These are phyloP conservation scores for Tetranychus cinnabarinus DNA, from an alignment of 1,140 invertebrate species.

Conservation along the genomic window DNA sequence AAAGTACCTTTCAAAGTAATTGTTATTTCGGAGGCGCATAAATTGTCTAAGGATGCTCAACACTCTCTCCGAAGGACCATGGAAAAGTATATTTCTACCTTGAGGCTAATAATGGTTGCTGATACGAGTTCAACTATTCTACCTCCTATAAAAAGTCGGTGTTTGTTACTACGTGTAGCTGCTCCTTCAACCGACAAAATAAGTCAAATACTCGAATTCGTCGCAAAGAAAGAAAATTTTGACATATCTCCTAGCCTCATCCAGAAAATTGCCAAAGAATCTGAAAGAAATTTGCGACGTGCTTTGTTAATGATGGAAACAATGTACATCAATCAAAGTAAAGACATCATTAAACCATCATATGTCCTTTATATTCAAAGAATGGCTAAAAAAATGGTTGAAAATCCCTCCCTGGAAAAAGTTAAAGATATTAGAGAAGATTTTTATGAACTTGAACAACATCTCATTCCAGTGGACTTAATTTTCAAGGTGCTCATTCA, in stretches of 20 bases:
- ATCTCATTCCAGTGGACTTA: constrained; percentile 75
- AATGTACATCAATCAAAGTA: constrained; percentile 40
- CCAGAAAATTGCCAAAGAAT: constrained; percentile 45
- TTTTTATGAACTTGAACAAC: constrained; percentile 76
- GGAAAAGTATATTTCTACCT: constrained; percentile 94
- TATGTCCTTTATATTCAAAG: not conserved
- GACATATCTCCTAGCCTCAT: constrained; percentile 50
- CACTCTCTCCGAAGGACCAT: constrained; percentile 90
- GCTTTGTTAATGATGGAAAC: constrained; percentile 85
- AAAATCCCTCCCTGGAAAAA: not conserved
- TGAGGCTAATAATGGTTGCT: constrained; percentile 77
- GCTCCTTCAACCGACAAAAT: constrained; percentile 53
- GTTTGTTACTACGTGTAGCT: constrained; percentile 65
- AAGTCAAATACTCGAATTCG: constrained; percentile 28
- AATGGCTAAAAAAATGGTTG: not conserved
- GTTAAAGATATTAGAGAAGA: constrained; percentile 30
- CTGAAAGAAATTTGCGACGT: constrained; percentile 69
- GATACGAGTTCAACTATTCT: constrained; percentile 85
- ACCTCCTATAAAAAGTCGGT: constrained; percentile 80
- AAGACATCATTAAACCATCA: not conserved
- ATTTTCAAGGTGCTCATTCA: constrained; percentile 68
- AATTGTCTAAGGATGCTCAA: constrained; percentile 90
- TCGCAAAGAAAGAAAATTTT: constrained; percentile 66
- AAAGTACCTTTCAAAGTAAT: constrained; percentile 38
- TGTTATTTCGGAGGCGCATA: constrained; percentile 80